Percentiles rank a stretch among this genome's conserved stretches.
Evolutionary conservation across 2,888 invertebrate genomes (phyloP).

Genomic region (Seira sanloemensis): DNA sequence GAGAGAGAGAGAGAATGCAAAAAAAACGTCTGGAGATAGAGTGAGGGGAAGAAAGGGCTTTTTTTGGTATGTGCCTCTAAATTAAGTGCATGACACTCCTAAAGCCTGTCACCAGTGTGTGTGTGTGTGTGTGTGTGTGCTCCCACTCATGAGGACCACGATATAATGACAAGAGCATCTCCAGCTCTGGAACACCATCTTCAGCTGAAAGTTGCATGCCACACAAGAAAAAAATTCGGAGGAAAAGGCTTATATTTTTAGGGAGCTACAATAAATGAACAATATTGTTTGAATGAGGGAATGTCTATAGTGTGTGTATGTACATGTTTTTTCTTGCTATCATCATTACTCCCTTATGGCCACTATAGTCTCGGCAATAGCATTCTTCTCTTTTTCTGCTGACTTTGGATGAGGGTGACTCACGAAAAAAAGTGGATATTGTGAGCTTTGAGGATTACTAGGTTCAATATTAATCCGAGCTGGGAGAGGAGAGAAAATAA

Average conservation of each 20-base stretch:
- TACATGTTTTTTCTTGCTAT: constrained; percentile 26
- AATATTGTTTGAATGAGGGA: neutral
- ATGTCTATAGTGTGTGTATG: too few relatives aligned
- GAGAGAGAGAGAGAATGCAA: too few relatives aligned
- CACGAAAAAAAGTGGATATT: neutral
- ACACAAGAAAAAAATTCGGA: neutral
- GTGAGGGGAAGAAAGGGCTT: too few relatives aligned
- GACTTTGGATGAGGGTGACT: constrained; percentile 25
- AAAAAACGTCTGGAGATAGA: too few relatives aligned
- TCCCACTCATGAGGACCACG: constrained; percentile 28
- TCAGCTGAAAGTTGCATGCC: neutral
- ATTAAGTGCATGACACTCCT: constrained; percentile 1
- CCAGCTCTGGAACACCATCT: constrained; percentile 27
- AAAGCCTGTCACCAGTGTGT: neutral
- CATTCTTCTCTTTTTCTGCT: constrained; percentile 50
- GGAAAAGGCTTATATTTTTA: neutral
- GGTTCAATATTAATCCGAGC: neutral
- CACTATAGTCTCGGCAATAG: constrained; percentile 37
- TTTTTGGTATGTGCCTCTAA: constrained; percentile 4
- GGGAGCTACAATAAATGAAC: neutral
- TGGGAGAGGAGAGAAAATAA: neutral
- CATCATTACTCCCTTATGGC: constrained; percentile 24
- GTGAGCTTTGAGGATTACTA: neutral
- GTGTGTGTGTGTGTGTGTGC: neutral
- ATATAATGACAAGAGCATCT: constrained; percentile 49